Evolutionary conservation across 2,797 vertebrate species (phyloP).

Genomic region (Hemibagrus guttatus): DNA sequence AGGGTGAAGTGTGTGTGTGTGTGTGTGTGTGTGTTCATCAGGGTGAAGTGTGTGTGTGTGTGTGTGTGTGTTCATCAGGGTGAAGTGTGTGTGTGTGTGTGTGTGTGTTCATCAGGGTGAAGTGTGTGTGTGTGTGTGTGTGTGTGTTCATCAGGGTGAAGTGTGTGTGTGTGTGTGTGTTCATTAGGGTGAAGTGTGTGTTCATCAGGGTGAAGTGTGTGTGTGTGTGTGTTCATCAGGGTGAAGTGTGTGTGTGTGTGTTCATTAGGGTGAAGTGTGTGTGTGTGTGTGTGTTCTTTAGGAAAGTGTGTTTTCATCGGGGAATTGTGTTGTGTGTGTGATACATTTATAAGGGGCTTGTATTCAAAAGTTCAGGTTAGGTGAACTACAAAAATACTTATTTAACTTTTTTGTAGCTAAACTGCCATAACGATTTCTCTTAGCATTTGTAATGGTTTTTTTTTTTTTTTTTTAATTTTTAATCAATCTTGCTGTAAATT

Average conservation of each 20-base stretch:
- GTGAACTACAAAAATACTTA: background rate
- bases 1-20: constrained; percentile 19
- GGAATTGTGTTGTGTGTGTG: no score
- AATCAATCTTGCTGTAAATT: background rate
- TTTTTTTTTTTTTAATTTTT: no score
- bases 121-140: background rate
- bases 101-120: background rate
- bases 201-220: no score
- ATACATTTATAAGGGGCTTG: no score
- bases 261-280: no score
- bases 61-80: constrained; percentile 1
- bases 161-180: constrained; percentile 17
- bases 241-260: no score
- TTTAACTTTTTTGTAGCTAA: background rate
- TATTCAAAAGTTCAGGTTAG: background rate
- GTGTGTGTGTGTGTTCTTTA: no score
- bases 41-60: no score
- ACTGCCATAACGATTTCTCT: background rate
- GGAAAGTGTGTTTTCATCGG: no score
- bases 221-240: no score
- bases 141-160: constrained; percentile 12
- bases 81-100: constrained; percentile 1
- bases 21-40: background rate
- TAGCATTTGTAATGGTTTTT: no score
- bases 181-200: background rate